Conservation (phyloP, 2,888 invertebrate genomes). For the Calameuta pallipes region DNA sequence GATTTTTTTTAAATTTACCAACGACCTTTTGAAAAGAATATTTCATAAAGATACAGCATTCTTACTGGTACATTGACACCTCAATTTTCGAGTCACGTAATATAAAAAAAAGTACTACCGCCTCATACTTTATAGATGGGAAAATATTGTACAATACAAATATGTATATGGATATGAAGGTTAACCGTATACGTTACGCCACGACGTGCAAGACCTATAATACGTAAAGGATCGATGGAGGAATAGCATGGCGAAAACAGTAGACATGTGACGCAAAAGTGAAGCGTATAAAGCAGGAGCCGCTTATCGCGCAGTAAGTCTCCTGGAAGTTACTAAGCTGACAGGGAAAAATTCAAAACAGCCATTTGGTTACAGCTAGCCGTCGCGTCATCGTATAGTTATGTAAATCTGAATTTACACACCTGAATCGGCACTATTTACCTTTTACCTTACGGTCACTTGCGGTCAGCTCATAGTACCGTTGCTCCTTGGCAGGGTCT, state of each 20-base stretch:
- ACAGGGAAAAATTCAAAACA: neutral
- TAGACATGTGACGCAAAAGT: neutral
- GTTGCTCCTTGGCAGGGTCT: neutral
- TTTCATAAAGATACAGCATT: neutral
- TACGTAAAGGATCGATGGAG: neutral
- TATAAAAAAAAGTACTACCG: neutral
- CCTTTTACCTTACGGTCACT: slow-evolving; percentile 47
- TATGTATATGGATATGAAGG: no score
- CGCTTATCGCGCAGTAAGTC: neutral
- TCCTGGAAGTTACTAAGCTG: neutral
- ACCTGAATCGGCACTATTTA: slow-evolving; percentile 44
- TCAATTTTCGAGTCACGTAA: neutral
- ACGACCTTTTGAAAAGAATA: neutral
- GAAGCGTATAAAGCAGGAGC: neutral
- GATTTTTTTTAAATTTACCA: neutral
- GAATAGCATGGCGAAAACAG: neutral
- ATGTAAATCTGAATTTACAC: slow-evolving; percentile 37
- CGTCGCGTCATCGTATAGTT: slow-evolving; percentile 23
- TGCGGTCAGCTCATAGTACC: slow-evolving; percentile 12
- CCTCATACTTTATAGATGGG: neutral
- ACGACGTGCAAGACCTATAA: no score
- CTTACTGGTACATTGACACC: neutral
- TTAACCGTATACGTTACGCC: no score
- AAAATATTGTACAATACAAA: neutral
- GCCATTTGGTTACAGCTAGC: neutral